Evolutionary conservation across 2,113 vertebrate genomes (phyloP), one percentile per base, ranked within the genome.

Genomic region (Hippoglossus stenolepis): DNA sequence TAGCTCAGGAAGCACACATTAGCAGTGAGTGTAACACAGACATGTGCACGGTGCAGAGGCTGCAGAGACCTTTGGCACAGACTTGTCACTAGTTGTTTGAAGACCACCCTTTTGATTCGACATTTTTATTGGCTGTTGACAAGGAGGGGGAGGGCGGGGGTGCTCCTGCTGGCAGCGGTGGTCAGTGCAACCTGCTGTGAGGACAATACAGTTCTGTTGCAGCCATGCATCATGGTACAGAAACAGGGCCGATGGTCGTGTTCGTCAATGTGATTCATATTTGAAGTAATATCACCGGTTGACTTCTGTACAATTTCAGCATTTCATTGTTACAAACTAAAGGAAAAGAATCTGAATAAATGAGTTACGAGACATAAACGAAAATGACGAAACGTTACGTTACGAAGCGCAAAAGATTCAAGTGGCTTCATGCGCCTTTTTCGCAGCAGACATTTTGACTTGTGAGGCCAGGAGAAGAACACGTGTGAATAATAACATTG

Each of bases 71-170:
- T 68, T 66, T 58, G 23, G 62, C 23, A 28, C 43, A 28, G n/a
- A 64, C 0, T 51, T 5, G 15, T 5, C 40, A 53, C 21, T 11
- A 18, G 26, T 7, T 47, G 60, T 31, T 31, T 31, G 43, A 17
- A 69, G 61, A 69, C 49, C 35, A 18, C 23, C 38, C 1, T 24
- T 62, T 67, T 58, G 7, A 68, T 68, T 21, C 65, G 0, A 75
- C 23, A 31, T 35, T 61, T 75, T 69, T 62, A 79, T 57, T 49
- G 38, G 23, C 20, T 31, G 70, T 40, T 64, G 47, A 73, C 47
- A 58, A 58, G 45, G 11, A 70, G 45, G 5, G 1, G 14, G 23
- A 17, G 28, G 24, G 9, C 2, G 53, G 53, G 20, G 20, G 53
- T 3, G 9, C 43, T 38, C 9, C 8, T 38, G 35, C 8, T 38